Percentiles rank a stretch among this genome's conserved stretches.
Evolutionary conservation across 2,888 invertebrate genomes (phyloP).

Genomic region (Eudasyphora cyanicolor): DNA sequence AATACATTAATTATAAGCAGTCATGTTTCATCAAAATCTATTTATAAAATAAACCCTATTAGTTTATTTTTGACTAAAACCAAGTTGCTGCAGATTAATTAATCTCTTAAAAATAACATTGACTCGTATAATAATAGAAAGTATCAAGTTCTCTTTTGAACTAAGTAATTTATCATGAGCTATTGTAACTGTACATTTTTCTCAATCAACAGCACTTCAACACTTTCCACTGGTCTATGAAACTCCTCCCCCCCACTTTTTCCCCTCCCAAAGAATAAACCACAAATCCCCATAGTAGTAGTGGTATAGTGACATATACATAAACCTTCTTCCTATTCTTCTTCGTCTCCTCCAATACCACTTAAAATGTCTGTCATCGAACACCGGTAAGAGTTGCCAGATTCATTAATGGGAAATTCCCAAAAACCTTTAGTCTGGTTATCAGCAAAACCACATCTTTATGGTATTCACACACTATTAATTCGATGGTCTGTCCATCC

Average conservation of each 20-base stretch:
- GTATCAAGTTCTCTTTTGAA: too few relatives aligned
- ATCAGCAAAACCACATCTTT: constrained; percentile 22
- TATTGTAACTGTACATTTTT: neutral
- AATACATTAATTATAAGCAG: too few relatives aligned
- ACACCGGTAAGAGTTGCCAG: neutral
- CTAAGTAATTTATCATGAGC: neutral
- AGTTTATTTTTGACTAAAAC: too few relatives aligned
- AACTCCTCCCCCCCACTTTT: too few relatives aligned
- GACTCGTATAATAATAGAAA: too few relatives aligned
- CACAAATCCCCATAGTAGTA: too few relatives aligned
- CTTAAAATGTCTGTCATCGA: too few relatives aligned
- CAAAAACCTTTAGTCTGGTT: neutral
- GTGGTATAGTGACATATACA: neutral
- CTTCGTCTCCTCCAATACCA: neutral
- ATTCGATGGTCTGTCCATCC: constrained; percentile 21
- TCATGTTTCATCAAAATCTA: too few relatives aligned
- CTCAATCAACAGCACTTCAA: neutral
- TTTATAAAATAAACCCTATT: too few relatives aligned
- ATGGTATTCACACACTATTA: constrained; percentile 35
- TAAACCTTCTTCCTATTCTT: neutral
- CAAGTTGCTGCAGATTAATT: too few relatives aligned
- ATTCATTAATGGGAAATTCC: neutral
- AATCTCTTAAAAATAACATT: too few relatives aligned
- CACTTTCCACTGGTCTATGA: neutral
- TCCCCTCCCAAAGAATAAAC: too few relatives aligned